phyloP scores from a whole-genome alignment of 2,113 vertebrate species.

The Spizaetus ornatus region DNA sequence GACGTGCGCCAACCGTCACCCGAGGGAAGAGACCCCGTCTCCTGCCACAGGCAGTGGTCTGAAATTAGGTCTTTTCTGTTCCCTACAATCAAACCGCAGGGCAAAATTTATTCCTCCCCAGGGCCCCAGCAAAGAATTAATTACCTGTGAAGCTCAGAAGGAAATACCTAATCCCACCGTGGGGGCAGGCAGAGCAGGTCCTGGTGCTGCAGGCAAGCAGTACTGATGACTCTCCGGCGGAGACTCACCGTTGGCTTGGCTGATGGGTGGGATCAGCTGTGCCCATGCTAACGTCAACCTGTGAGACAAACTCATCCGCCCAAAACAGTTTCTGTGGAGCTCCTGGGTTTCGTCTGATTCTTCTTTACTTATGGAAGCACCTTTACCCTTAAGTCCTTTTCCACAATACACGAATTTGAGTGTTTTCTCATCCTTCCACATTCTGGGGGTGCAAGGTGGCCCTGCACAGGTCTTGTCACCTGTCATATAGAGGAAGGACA shows the following conservation, averaged over 20 bases:
- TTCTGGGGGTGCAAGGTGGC: not conserved
- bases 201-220: not conserved
- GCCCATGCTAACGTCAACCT: not conserved
- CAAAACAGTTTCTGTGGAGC: not conserved
- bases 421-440: not conserved
- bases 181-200: not conserved
- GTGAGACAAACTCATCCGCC: not conserved
- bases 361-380: not conserved
- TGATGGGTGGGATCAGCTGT: not conserved
- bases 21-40: not conserved
- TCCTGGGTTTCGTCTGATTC: not conserved
- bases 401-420: accelerated
- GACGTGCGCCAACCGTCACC: accelerated
- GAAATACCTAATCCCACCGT: not conserved
- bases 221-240: not conserved
- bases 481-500: not conserved
- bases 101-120: not conserved
- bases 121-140: not conserved
- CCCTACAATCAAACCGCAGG: not conserved
- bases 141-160: not conserved
- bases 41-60: not conserved
- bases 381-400: not conserved
- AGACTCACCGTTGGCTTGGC: not conserved
- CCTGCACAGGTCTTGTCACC: not conserved
- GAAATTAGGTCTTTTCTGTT: not conserved